phyloP scores from a whole-genome alignment of 2,113 vertebrate genomes.

The Amblyornis subalaris region DNA sequence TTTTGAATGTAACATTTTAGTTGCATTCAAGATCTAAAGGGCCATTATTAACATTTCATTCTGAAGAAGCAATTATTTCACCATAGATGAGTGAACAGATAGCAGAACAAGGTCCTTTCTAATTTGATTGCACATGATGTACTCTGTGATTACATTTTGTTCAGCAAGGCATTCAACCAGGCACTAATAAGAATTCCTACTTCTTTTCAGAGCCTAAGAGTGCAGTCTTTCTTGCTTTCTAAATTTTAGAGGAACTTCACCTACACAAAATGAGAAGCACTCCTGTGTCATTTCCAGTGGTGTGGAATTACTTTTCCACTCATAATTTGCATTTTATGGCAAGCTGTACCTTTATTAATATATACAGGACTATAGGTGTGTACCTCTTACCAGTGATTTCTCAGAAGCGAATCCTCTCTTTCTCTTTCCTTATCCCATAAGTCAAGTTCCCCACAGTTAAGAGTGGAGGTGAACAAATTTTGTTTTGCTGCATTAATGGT shows the following conservation, averaged over 20 bases:
- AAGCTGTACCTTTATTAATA: neutral
- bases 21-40: neutral
- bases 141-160: neutral
- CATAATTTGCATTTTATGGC: neutral
- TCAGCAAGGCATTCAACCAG: neutral
- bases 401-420: neutral
- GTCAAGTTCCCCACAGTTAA: neutral
- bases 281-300: neutral
- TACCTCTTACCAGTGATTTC: neutral
- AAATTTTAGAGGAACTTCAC: neutral
- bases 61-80: conserved; percentile 24
- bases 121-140: neutral
- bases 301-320: neutral
- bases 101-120: neutral
- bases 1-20: neutral
- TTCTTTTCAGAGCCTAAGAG: neutral
- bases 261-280: neutral
- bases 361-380: neutral
- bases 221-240: neutral
- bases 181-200: neutral
- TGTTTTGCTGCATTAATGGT: neutral
- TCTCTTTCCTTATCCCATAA: neutral
- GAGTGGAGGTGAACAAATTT: neutral
- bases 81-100: neutral
- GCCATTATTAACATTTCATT: neutral